Conservation (phyloP, 1,140 invertebrate genomes). For the Bombus sylvicola region DNA sequence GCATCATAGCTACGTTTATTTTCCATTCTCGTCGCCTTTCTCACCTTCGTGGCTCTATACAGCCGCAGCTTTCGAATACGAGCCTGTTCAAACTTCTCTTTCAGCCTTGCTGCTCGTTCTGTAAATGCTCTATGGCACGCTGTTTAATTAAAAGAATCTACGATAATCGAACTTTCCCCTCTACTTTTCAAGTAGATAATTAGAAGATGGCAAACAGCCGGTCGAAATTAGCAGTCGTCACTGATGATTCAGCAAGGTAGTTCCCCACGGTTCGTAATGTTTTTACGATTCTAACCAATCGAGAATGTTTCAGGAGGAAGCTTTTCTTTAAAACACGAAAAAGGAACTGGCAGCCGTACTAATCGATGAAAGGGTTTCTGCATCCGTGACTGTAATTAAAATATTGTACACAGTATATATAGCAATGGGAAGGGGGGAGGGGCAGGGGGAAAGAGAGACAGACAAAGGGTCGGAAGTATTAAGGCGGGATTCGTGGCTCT, state of each 20-base stretch:
- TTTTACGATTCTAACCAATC: constrained; percentile 8
- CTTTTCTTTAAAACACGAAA: constrained; percentile 14
- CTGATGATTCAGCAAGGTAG: neutral
- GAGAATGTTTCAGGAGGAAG: constrained; percentile 2
- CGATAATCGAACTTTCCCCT: constrained; percentile 4
- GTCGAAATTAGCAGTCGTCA: constrained; percentile 1
- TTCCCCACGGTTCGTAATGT: neutral
- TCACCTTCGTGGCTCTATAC: constrained; percentile 41
- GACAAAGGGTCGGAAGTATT: constrained; percentile 42
- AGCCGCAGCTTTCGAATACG: constrained; percentile 40
- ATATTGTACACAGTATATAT: constrained; percentile 45
- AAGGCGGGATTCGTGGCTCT: constrained; percentile 38
- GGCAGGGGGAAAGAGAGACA: neutral
- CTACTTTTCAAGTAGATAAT: neutral
- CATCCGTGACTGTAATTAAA: constrained; percentile 47
- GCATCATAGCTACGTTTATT: constrained; percentile 79
- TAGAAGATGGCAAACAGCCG: neutral
- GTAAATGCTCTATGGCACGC: neutral
- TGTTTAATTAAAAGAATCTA: constrained; percentile 28
- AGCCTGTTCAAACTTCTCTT: constrained; percentile 34
- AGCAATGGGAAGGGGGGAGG: neutral
- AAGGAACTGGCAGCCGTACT: constrained; percentile 36
- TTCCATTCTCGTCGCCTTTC: constrained; percentile 77
- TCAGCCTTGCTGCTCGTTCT: neutral
- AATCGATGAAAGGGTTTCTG: constrained; percentile 38